phyloP scores from a whole-genome alignment of 1,140 invertebrate species.

The Dryas iulia region DNA sequence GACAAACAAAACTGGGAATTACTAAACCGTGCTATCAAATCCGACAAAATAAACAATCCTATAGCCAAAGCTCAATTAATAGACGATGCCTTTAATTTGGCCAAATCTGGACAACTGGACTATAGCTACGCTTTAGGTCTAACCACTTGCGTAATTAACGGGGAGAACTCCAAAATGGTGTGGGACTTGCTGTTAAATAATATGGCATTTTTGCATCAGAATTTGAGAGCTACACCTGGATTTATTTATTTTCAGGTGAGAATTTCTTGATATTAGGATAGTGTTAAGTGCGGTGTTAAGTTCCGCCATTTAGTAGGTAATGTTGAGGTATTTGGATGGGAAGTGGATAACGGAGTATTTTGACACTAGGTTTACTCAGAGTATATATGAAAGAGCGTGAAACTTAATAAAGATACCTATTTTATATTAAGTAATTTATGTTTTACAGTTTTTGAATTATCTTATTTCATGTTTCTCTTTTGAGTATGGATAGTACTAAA shows the following conservation, averaged over 20 bases:
- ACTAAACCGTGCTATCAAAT: conserved; percentile 81
- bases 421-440: no score
- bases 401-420: no score
- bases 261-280: no score
- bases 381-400: no score
- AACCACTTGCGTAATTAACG: conserved; percentile 82
- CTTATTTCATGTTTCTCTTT: no score
- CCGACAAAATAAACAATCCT: conserved; percentile 50
- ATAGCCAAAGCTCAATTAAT: conserved; percentile 89
- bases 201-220: conserved; percentile 71
- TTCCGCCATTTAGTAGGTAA: no score
- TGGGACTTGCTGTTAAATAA: conserved; percentile 81
- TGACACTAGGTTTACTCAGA: no score
- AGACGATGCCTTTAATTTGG: conserved; percentile 90
- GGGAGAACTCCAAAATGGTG: conserved; percentile 82
- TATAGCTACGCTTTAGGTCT: conserved; percentile 83
- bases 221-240: conserved; percentile 53
- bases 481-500: no score
- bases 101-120: conserved; percentile 79
- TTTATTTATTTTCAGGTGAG: conserved; percentile 69
- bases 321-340: no score
- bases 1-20: conserved; percentile 84
- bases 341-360: no score
- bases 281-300: no score
- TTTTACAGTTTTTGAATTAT: neutral